These are phyloP conservation scores for Tipula unca DNA, from an alignment of 2,888 invertebrate species.

Conservation along the genomic window DNA sequence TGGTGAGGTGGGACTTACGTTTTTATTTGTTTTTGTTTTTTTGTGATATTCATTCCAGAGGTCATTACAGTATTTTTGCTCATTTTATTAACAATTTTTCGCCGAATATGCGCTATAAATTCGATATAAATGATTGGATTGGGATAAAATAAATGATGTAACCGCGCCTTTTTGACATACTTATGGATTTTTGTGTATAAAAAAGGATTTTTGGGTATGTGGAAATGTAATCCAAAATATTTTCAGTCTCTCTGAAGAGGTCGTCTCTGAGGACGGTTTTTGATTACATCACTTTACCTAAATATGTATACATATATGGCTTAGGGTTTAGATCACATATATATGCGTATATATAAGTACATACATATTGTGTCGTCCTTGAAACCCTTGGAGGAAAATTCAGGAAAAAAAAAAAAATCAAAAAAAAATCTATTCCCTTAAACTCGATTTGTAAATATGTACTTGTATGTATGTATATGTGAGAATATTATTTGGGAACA, in stretches of 20 bases:
- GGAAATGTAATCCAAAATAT: neutral
- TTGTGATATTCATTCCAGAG: neutral
- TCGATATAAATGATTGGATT: neutral
- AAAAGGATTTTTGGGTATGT: neutral
- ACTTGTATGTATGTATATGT: too few species aligned
- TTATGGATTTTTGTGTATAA: neutral
- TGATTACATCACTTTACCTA: neutral
- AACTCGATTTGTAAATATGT: neutral
- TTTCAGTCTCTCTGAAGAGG: neutral
- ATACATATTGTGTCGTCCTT: neutral
- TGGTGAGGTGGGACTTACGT: neutral
- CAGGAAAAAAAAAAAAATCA: neutral
- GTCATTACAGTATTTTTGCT: neutral
- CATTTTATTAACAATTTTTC: neutral
- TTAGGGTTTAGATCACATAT: neutral
- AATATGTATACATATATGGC: neutral
- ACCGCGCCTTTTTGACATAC: neutral
- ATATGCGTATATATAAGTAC: too few species aligned
- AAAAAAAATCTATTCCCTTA: neutral
- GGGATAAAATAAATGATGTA: neutral
- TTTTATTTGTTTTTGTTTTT: too few species aligned
- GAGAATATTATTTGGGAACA: neutral
- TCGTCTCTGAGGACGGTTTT: neutral
- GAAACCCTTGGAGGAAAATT: neutral
- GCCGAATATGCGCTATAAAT: conserved; percentile 2